Base-by-base conservation (phyloP, 2,797 vertebrate species). In the Sebastolobus altivelis region DNA sequence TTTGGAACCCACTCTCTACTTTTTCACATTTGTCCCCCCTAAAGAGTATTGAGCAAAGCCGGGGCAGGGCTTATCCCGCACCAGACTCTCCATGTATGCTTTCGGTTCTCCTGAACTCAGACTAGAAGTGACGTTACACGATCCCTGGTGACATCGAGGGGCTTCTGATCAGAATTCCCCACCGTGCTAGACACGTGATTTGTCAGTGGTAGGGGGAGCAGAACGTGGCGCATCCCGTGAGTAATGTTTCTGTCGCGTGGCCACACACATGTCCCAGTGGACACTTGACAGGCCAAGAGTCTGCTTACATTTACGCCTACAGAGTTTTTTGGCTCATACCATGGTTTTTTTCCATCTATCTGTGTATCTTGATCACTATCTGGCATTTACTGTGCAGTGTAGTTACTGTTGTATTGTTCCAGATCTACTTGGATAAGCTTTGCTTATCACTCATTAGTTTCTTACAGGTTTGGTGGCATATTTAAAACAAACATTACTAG, bases 91-190 rank as follows among this genome's bases (percentile, higher is more conserved):
- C 46, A 55, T 10, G 27, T 33, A 40, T 80, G 54, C 29, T 71
- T 46, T 61, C 63, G 13, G 38, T 72, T 69, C 29, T 29, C 27
- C n/a, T 66, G 27, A 72, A 46, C 61, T 70, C 43, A 31, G 63
- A 49, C 59, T 25, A 18, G 5, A 65, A 43, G 81, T 79, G 65
- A 71, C 13, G 16, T 68, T 55, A 16, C 46, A 49, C 75, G 54
- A 56, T 75, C 61, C 59, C 72, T 38, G 20, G 35, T 46, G 61
- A 40, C 40, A 38, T 49, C 6, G 1, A 40, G 16, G 52, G 37
- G 63, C 40, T 31, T 65, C 59, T 72, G 29, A 80, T 69, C 58
- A 49, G 37, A 72, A 71, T 72, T 68, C n/a, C 43, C 4, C 61
- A 40, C 63, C 1, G 4, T 62, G 55, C 31, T 59, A 22, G 65